Evolutionary conservation across 2,797 vertebrate species (phyloP).

Genomic region (Syndactyla subalaris): DNA sequence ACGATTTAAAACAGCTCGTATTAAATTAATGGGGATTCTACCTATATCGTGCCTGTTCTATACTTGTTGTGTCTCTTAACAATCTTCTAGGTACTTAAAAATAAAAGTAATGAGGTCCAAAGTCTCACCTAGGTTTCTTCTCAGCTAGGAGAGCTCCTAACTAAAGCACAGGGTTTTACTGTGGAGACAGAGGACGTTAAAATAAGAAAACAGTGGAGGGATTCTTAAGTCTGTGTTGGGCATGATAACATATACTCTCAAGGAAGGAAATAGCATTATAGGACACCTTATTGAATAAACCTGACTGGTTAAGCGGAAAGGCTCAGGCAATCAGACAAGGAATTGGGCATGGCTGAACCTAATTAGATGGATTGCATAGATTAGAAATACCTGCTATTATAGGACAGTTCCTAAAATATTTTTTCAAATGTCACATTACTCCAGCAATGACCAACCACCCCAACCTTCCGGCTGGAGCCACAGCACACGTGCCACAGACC

Average conservation of each 20-base stretch:
- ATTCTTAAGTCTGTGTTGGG: conserved; percentile 18
- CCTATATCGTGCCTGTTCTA: neutral
- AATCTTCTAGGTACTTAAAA: neutral
- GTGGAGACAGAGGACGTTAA: conserved; percentile 7
- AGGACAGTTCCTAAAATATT: conserved; percentile 51
- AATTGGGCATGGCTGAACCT: conserved; percentile 37
- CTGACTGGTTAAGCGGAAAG: conserved; percentile 49
- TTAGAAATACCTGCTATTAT: conserved; percentile 57
- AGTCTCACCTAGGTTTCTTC: neutral
- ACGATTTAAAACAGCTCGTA: neutral
- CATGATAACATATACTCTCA: conserved; percentile 52
- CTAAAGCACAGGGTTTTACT: neutral
- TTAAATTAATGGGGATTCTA: neutral
- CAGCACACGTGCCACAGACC: neutral
- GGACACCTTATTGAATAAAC: conserved; percentile 66
- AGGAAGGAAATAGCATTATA: conserved; percentile 64
- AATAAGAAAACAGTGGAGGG: conserved; percentile 4
- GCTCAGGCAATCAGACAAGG: conserved; percentile 44
- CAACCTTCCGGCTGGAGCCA: rapidly evolving
- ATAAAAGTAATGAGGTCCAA: neutral
- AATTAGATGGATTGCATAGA: conserved; percentile 52
- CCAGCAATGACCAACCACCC: neutral
- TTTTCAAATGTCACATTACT: conserved; percentile 36
- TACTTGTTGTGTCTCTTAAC: neutral
- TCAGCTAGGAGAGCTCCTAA: neutral